phyloP scores from a whole-genome alignment of 1,140 invertebrate genomes.

The Neodiprion fabricii region DNA sequence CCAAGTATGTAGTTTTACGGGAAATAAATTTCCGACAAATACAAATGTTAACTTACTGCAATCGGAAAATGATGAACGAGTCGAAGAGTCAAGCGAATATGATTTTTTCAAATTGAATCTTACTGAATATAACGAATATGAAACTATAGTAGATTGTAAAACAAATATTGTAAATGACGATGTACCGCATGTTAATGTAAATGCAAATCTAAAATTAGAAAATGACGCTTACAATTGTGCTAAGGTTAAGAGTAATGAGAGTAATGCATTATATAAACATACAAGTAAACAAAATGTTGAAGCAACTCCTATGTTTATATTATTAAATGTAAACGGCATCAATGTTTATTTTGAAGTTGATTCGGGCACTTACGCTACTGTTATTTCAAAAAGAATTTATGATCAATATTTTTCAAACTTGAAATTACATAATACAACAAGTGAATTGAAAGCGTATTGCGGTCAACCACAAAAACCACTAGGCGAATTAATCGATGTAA shows the following conservation, averaged over 20 bases:
- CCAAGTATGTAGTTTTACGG: background rate
- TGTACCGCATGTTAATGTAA: background rate
- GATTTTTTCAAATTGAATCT: background rate
- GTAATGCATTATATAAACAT: constrained; percentile 4
- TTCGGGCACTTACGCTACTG: constrained; percentile 19
- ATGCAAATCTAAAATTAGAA: background rate
- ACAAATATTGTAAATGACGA: background rate
- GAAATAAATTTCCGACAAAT: too few species aligned
- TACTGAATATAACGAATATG: too few species aligned
- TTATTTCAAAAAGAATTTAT: background rate
- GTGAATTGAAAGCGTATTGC: background rate
- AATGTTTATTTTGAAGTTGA: constrained; percentile 22
- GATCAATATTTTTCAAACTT: constrained; percentile 2
- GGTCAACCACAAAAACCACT: background rate
- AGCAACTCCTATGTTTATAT: background rate
- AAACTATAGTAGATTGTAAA: too few species aligned
- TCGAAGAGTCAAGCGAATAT: too few species aligned
- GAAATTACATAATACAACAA: background rate
- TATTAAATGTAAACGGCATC: constrained; percentile 14
- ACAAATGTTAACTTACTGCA: too few species aligned
- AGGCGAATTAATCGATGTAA: background rate
- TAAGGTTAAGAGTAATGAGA: background rate
- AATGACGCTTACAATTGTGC: constrained; percentile 3
- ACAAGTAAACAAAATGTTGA: constrained; percentile 14
- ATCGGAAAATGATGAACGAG: too few species aligned